phyloP scores from a whole-genome alignment of 2,888 invertebrate genomes.

The Danaus chrysippus region DNA sequence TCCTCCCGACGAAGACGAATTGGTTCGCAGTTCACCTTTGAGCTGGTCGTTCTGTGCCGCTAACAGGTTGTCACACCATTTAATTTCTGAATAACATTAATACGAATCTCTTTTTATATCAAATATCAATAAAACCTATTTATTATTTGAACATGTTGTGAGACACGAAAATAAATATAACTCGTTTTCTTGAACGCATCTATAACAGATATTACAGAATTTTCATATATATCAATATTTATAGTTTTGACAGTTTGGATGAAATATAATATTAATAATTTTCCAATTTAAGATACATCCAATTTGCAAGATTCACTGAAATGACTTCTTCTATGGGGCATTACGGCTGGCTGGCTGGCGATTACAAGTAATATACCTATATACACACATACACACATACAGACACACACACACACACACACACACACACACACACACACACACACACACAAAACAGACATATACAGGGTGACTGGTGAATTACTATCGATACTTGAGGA shows the following conservation, averaged over 20 bases:
- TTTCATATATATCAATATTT: not conserved
- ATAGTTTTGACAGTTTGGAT: not conserved
- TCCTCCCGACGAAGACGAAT: constrained; percentile 38
- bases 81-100: not conserved
- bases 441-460: too few relatives aligned
- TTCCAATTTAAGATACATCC: constrained; percentile 42
- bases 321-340: constrained; percentile 49
- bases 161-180: too few relatives aligned
- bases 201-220: not conserved
- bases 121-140: too few relatives aligned
- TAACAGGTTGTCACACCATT: constrained; percentile 22
- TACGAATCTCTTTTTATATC: too few relatives aligned
- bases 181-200: too few relatives aligned
- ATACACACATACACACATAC: too few relatives aligned
- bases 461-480: too few relatives aligned
- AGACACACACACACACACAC: too few relatives aligned
- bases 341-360: constrained; percentile 56
- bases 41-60: constrained; percentile 49
- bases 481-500: too few relatives aligned
- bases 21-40: constrained; percentile 38
- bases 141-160: too few relatives aligned
- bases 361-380: constrained; percentile 30
- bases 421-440: too few relatives aligned
- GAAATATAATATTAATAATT: not conserved
- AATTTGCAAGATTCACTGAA: constrained; percentile 50